Evolutionary conservation across 2,113 vertebrate genomes (phyloP).

Genomic region (Microtus pennsylvanicus): DNA sequence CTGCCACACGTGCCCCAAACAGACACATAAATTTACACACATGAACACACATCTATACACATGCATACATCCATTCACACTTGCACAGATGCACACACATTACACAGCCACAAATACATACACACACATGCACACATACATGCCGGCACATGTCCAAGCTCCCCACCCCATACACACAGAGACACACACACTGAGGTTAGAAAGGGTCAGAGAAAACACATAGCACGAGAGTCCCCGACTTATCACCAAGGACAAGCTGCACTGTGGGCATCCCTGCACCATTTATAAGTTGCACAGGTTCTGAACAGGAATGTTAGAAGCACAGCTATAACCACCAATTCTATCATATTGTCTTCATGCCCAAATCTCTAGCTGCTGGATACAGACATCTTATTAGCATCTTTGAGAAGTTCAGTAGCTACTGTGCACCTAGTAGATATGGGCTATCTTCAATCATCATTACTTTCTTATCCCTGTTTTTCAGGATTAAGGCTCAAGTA

Average conservation of each 20-base stretch:
- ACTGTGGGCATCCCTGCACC: too few relatives aligned
- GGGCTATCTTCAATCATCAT: neutral
- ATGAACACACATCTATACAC: neutral
- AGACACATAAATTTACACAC: neutral
- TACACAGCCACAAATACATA: neutral
- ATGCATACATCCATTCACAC: neutral
- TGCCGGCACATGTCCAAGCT: neutral
- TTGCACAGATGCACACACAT: neutral
- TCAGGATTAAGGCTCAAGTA: slow-evolving; percentile 18
- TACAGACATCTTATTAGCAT: neutral
- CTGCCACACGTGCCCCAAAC: neutral
- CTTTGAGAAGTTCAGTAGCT: neutral
- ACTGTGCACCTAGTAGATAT: neutral
- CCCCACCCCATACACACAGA: neutral
- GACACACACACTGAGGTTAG: neutral
- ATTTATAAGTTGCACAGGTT: neutral
- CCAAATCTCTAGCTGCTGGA: neutral
- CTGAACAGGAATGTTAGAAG: neutral
- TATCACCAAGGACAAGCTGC: neutral
- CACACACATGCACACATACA: too few relatives aligned
- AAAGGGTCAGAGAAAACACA: neutral
- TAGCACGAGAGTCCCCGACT: neutral
- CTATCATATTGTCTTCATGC: neutral
- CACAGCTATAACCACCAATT: neutral
- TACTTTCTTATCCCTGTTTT: slow-evolving; percentile 39